Percentiles rank a stretch among this genome's conserved stretches.
Conservation (phyloP, 1,140 invertebrate species). For the Acromyrmex heyeri region DNA sequence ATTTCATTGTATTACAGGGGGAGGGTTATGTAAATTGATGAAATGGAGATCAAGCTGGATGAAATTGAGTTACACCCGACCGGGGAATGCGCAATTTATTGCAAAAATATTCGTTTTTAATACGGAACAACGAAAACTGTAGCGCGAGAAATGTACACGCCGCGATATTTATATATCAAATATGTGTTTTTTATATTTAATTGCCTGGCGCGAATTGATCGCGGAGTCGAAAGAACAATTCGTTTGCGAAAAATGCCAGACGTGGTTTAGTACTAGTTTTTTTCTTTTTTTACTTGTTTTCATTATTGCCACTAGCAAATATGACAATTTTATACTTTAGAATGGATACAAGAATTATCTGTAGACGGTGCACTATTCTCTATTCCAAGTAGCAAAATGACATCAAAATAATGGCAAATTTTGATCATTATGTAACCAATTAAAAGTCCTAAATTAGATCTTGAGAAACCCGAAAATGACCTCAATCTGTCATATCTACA, state of each 20-base stretch:
- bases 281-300: background rate
- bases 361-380: background rate
- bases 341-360: background rate
- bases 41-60: constrained; percentile 62
- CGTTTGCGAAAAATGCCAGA: constrained; percentile 58
- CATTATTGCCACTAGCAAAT: constrained; percentile 1
- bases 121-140: constrained; percentile 47
- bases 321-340: constrained; percentile 15
- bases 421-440: too few species aligned
- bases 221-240: constrained; percentile 58
- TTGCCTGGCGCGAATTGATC: constrained; percentile 63
- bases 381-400: too few species aligned
- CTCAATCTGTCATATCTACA: too few species aligned
- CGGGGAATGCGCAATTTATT: constrained; percentile 63
- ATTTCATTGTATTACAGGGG: constrained; percentile 61
- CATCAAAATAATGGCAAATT: too few species aligned
- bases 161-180: constrained; percentile 63
- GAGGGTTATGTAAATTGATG: constrained; percentile 63
- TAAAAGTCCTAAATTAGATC: too few species aligned
- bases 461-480: too few species aligned
- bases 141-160: constrained; percentile 59
- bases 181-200: constrained; percentile 65
- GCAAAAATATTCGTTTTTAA: constrained; percentile 65
- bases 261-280: constrained; percentile 32
- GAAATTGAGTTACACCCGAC: constrained; percentile 57